These are phyloP conservation scores for Coccyzus lansbergi DNA, from an alignment of 2,797 vertebrate species.

Conservation along the genomic window DNA sequence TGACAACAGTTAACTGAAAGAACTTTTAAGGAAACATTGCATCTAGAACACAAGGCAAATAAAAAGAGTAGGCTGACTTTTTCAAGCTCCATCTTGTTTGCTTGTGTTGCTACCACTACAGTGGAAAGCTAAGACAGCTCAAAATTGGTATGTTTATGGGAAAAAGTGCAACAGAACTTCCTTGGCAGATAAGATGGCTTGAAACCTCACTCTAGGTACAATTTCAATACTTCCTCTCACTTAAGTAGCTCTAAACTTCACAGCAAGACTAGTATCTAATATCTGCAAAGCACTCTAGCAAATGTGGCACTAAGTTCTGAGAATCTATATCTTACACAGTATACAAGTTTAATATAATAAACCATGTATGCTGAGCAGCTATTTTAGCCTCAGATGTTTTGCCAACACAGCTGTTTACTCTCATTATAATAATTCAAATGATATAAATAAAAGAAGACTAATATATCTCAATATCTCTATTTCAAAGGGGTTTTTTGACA, in stretches of 20 bases:
- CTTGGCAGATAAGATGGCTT: neutral
- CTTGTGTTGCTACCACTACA: neutral
- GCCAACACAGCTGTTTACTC: neutral
- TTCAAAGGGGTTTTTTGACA: neutral
- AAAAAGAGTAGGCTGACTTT: neutral
- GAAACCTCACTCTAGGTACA: neutral
- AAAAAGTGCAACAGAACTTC: neutral
- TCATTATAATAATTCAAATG: neutral
- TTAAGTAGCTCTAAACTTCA: neutral
- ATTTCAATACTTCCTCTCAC: neutral
- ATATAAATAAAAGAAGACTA: neutral
- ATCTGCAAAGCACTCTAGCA: neutral
- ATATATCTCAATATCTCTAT: neutral
- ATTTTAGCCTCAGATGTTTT: neutral
- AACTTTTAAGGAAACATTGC: neutral
- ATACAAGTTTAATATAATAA: no score
- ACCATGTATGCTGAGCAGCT: neutral
- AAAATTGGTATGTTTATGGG: neutral
- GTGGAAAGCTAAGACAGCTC: neutral
- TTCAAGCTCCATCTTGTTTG: neutral
- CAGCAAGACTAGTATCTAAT: neutral
- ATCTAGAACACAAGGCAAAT: neutral
- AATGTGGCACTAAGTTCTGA: neutral
- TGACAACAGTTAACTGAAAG: neutral
- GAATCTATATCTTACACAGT: neutral